These are phyloP conservation scores for Tupaia tana DNA, from an alignment of 2,113 vertebrate species.

Conservation along the genomic window DNA sequence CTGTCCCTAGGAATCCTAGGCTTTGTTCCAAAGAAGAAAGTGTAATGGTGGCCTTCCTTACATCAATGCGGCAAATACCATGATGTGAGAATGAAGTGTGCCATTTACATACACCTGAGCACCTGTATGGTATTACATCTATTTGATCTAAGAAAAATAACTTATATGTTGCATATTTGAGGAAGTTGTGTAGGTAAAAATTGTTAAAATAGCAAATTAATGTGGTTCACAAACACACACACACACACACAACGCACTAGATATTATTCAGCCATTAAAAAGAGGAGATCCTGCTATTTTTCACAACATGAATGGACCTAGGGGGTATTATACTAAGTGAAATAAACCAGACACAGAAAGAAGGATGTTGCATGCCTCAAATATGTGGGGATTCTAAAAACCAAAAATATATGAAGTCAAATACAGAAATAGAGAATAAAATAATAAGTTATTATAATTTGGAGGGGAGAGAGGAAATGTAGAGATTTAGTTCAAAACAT, in stretches of 20 bases:
- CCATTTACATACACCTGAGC: neutral
- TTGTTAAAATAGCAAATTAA: neutral
- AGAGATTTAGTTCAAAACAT: neutral
- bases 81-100: neutral
- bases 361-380: neutral
- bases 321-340: neutral
- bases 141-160: slow-evolving; percentile 1
- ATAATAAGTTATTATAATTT: neutral
- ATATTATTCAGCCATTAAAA: neutral
- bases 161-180: neutral
- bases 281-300: neutral
- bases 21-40: neutral
- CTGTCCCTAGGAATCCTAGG: neutral
- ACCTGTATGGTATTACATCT: neutral
- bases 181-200: neutral
- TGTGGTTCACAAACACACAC: neutral
- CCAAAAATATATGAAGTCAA: neutral
- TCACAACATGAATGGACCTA: neutral
- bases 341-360: neutral
- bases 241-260: neutral
- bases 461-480: neutral
- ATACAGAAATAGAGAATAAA: neutral
- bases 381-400: neutral
- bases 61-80: neutral
- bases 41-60: neutral